Evolutionary conservation across 1,140 invertebrate genomes (phyloP).

Genomic region (Apolygus lucorum): DNA sequence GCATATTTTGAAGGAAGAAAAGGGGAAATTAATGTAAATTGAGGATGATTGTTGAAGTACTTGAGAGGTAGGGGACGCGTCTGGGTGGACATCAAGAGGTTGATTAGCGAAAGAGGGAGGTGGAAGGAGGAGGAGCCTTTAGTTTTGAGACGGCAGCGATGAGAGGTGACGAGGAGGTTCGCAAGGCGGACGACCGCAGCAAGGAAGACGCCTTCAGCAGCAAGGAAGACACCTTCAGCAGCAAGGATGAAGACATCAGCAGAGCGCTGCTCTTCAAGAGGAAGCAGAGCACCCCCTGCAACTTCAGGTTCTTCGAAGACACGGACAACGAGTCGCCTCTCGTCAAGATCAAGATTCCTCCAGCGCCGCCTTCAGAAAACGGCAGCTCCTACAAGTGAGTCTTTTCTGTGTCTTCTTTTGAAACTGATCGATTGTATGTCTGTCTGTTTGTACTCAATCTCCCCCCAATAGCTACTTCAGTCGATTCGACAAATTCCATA

Average conservation of each 20-base stretch:
- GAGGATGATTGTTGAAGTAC: neutral
- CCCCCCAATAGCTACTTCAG: too few relatives aligned
- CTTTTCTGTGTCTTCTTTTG: too few relatives aligned
- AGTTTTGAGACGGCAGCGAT: neutral
- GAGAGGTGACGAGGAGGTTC: neutral
- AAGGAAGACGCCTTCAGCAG: neutral
- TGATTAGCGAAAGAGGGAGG: too few relatives aligned
- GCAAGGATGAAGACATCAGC: too few relatives aligned
- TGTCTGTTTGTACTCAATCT: too few relatives aligned
- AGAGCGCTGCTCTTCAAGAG: neutral
- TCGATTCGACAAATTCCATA: too few relatives aligned
- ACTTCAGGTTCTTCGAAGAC: slow-evolving; percentile 26
- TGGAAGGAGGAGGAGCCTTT: neutral
- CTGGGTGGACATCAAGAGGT: too few relatives aligned
- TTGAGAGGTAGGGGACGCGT: too few relatives aligned
- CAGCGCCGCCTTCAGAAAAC: neutral
- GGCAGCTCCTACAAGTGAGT: neutral
- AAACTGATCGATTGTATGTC: too few relatives aligned
- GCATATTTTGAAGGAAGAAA: too few relatives aligned
- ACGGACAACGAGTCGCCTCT: slow-evolving; percentile 8
- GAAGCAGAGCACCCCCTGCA: slow-evolving; percentile 21
- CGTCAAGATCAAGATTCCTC: slow-evolving; percentile 4
- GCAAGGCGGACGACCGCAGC: neutral
- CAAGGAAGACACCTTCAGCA: neutral
- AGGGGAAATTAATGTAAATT: neutral